Conservation (phyloP, 2,888 invertebrate species). For the Penaeus monodon region DNA sequence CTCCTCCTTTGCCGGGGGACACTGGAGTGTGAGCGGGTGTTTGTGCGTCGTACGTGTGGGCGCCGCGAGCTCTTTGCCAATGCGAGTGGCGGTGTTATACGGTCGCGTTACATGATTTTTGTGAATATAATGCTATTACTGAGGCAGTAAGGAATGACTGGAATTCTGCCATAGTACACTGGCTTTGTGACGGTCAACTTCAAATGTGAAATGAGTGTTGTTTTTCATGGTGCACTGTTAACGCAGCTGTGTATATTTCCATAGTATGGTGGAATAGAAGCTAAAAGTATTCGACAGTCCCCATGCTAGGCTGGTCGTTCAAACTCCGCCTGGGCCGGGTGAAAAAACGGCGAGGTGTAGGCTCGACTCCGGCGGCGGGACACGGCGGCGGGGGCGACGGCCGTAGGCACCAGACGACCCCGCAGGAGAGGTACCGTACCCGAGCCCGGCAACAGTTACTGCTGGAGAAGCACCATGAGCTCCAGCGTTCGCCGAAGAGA, state of each 20-base stretch:
- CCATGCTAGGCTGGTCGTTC: slow-evolving; percentile 51
- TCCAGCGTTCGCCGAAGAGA: slow-evolving; percentile 38
- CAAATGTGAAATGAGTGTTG: too few relatives aligned
- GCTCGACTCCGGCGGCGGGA: not conserved
- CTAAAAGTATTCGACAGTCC: not conserved
- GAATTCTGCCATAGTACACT: too few relatives aligned
- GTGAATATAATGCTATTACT: too few relatives aligned
- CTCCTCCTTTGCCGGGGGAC: too few relatives aligned
- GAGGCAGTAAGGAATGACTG: too few relatives aligned
- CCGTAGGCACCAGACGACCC: slow-evolving; percentile 27
- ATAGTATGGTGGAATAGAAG: not conserved
- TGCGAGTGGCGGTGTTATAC: too few relatives aligned
- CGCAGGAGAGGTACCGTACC: slow-evolving; percentile 31
- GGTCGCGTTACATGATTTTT: too few relatives aligned
- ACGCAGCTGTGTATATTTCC: not conserved
- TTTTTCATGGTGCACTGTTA: too few relatives aligned
- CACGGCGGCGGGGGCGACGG: not conserved
- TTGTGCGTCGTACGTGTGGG: too few relatives aligned
- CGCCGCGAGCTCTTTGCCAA: too few relatives aligned
- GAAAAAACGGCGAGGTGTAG: slow-evolving; percentile 30
- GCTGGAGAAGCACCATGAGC: slow-evolving; percentile 44
- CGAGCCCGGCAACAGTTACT: slow-evolving; percentile 43
- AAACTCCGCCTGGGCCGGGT: slow-evolving; percentile 47
- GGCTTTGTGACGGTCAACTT: too few relatives aligned
- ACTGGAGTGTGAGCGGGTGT: too few relatives aligned